Conservation (phyloP, 53 echinoderm and acorn worm species). For the Echinarachnius parma region DNA sequence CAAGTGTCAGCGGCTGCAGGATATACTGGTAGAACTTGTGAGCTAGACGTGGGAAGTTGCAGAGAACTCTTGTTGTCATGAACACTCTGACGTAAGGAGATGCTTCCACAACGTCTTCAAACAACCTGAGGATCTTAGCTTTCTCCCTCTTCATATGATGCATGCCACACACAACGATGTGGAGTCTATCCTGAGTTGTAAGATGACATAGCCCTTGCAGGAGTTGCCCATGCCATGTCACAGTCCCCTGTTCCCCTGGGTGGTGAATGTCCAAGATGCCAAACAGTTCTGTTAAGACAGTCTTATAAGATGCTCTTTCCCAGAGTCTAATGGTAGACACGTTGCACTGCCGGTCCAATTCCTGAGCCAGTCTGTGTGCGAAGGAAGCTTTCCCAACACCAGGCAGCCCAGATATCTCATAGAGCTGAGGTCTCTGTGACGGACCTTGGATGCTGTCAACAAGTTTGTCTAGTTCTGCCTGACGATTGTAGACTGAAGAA, state of each 20-base stretch:
- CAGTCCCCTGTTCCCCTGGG: too few relatives aligned
- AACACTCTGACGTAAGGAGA: slow-evolving; percentile 3
- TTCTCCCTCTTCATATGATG: too few relatives aligned
- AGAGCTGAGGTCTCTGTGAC: slow-evolving; percentile 4
- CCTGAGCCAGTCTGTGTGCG: neutral
- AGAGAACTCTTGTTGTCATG: slow-evolving; percentile 5
- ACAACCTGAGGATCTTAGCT: neutral
- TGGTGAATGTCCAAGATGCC: too few relatives aligned
- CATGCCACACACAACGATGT: too few relatives aligned
- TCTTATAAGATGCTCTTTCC: too few relatives aligned
- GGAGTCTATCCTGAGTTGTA: too few relatives aligned
- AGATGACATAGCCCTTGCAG: too few relatives aligned
- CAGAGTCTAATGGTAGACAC: too few relatives aligned
- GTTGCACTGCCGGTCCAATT: too few relatives aligned
- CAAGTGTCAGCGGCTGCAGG: slow-evolving; percentile 10
- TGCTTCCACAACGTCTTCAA: neutral
- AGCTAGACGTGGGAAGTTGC: slow-evolving; percentile 12
- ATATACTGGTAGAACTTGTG: neutral
- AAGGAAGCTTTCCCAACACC: slow-evolving; percentile 15
- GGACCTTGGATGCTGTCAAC: neutral
- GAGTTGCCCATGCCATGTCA: too few relatives aligned
- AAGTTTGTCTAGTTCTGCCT: slow-evolving; percentile 6
- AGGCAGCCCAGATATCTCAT: slow-evolving; percentile 27
- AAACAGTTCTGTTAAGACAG: too few relatives aligned
- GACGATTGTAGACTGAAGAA: too few relatives aligned